phyloP scores from a whole-genome alignment of 2,797 vertebrate species.

The Hoplostethus atlanticus region DNA sequence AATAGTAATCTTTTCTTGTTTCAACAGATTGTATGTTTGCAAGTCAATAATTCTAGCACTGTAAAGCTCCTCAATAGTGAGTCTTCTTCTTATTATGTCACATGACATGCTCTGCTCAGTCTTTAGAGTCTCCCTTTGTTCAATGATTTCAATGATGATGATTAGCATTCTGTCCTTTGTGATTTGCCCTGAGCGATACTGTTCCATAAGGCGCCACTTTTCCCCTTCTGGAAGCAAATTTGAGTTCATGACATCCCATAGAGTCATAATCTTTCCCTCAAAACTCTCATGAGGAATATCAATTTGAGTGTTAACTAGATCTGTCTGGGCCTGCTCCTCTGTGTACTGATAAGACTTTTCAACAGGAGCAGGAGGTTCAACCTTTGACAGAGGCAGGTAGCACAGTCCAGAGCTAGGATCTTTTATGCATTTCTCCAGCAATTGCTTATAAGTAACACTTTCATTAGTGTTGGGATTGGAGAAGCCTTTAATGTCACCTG shows the following conservation, averaged over 20 bases:
- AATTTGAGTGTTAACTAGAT: conserved; percentile 88
- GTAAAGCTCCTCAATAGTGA: conserved; percentile 93
- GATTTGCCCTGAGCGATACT: conserved; percentile 91
- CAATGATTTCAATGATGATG: conserved; percentile 97
- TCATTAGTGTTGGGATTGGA: conserved; percentile 90
- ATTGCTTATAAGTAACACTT: conserved; percentile 87
- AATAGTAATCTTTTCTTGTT: conserved; percentile 91
- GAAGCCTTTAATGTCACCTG: conserved; percentile 87
- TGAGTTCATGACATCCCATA: conserved; percentile 95
- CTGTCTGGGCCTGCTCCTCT: conserved; percentile 89
- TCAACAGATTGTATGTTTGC: conserved; percentile 90
- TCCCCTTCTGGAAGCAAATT: conserved; percentile 92
- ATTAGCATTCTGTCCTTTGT: conserved; percentile 96
- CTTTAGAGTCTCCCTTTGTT: conserved; percentile 91
- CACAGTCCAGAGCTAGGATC: conserved; percentile 88
- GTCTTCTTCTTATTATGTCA: conserved; percentile 90
- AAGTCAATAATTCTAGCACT: conserved; percentile 92
- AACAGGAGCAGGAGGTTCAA: conserved; percentile 81
- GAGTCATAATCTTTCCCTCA: conserved; percentile 86
- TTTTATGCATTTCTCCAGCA: conserved; percentile 85
- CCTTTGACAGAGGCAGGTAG: conserved; percentile 87
- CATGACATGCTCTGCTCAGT: conserved; percentile 88
- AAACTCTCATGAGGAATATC: conserved; percentile 89
- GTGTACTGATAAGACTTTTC: conserved; percentile 89
- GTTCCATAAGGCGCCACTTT: conserved; percentile 88